Percentiles rank a stretch among this genome's conserved stretches.
Conservation (phyloP, 2,888 invertebrate genomes). For the Chirona hameri region DNA sequence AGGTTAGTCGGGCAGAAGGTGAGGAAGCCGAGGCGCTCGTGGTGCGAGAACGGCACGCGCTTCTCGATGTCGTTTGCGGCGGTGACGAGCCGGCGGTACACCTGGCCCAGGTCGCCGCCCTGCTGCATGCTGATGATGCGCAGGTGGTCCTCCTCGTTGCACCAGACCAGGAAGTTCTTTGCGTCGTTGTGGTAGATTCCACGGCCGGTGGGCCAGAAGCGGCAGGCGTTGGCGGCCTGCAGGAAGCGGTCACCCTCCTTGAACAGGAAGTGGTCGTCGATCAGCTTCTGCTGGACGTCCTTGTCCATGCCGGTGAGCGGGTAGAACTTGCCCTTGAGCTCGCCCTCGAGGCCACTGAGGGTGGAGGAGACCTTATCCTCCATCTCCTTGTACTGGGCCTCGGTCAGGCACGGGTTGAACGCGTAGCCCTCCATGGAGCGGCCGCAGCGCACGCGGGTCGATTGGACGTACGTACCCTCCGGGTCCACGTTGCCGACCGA, state of each 20-base stretch:
- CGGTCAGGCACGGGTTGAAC: conserved; percentile 95
- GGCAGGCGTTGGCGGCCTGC: conserved; percentile 74
- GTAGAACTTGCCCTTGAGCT: conserved; percentile 91
- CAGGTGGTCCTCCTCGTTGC: conserved; percentile 99
- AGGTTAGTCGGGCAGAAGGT: conserved; percentile 99
- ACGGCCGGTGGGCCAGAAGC: conserved; percentile 68
- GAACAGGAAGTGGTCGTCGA: conserved; percentile 97
- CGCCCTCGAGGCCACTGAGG: conserved; percentile 67
- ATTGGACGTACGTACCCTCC: conserved; percentile 72
- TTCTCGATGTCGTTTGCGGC: too few species aligned
- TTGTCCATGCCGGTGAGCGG: conserved; percentile 95
- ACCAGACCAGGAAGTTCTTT: conserved; percentile 97
- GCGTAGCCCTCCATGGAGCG: conserved; percentile 83
- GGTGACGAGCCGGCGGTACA: too few species aligned
- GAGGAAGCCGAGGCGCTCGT: conserved; percentile 92
- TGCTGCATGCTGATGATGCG: too few species aligned
- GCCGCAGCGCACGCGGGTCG: conserved; percentile 94
- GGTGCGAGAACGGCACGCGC: conserved; percentile 93
- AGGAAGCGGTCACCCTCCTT: conserved; percentile 93
- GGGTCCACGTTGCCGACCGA: conserved; percentile 81
- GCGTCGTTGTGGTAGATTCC: conserved; percentile 70
- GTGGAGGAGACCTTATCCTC: conserved; percentile 63
- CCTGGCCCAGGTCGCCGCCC: too few species aligned
- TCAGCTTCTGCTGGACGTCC: conserved; percentile 90
- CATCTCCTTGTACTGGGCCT: conserved; percentile 97